Percentiles rank a stretch among this genome's conserved stretches.
phyloP scores from a whole-genome alignment of 1,140 invertebrate species.

The Megalopta genalis region DNA sequence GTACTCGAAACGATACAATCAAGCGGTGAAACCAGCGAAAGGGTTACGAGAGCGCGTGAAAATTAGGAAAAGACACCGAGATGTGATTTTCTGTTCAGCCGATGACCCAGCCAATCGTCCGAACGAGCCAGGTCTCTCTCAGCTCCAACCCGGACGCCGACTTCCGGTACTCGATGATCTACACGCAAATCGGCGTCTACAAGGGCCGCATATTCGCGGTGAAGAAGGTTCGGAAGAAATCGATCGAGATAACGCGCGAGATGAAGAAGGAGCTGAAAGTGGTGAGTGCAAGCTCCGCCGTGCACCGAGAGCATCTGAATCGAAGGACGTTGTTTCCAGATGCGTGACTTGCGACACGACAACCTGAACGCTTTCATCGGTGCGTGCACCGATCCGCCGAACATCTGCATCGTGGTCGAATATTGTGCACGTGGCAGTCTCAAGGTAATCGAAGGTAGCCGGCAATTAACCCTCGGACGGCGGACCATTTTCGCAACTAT shows the following conservation, averaged over 20 bases:
- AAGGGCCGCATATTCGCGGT: constrained; percentile 92
- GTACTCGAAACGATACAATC: no score
- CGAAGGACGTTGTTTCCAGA: constrained; percentile 80
- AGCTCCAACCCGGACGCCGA: constrained; percentile 92
- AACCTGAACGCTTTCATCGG: constrained; percentile 96
- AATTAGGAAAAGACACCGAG: neutral
- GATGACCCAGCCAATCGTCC: constrained; percentile 82
- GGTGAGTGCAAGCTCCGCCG: constrained; percentile 77
- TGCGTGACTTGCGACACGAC: constrained; percentile 93
- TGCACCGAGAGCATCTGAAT: no score
- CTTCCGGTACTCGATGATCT: constrained; percentile 92
- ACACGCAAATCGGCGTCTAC: constrained; percentile 93
- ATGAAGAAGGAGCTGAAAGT: constrained; percentile 98
- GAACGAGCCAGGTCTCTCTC: constrained; percentile 92
- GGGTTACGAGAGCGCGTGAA: neutral
- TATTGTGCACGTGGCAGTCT: constrained; percentile 94
- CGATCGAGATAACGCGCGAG: constrained; percentile 92
- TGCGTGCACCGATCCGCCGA: constrained; percentile 93
- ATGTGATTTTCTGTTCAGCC: constrained; percentile 25
- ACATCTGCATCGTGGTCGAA: constrained; percentile 94
- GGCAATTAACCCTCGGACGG: constrained; percentile 1
- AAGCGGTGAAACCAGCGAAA: neutral
- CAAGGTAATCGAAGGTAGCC: constrained; percentile 82
- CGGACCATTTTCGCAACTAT: no score
- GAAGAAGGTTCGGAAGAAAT: constrained; percentile 91